These are phyloP conservation scores for Cephonodes hylas DNA, from an alignment of 2,888 invertebrate species.

Conservation along the genomic window DNA sequence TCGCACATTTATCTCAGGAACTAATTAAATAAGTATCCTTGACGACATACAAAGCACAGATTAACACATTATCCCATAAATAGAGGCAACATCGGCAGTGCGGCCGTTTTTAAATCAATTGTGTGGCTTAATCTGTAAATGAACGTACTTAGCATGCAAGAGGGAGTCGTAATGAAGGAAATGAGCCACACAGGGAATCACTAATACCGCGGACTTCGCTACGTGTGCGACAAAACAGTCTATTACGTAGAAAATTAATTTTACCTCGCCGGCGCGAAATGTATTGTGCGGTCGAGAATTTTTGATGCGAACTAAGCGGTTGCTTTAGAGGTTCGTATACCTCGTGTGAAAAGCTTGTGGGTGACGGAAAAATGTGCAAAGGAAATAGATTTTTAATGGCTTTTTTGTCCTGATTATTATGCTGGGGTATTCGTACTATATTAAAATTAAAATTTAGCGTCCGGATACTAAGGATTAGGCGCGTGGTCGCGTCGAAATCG, in stretches of 20 bases:
- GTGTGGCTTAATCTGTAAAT: not conserved
- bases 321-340: too few relatives aligned
- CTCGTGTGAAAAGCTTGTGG: too few relatives aligned
- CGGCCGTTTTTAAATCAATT: conserved; percentile 13
- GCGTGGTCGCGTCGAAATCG: too few relatives aligned
- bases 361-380: too few relatives aligned
- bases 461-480: too few relatives aligned
- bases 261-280: conserved; percentile 28
- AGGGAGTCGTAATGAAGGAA: conserved; percentile 12
- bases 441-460: too few relatives aligned
- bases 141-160: conserved; percentile 10
- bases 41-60: not conserved
- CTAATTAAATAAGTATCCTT: not conserved
- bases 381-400: too few relatives aligned
- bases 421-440: too few relatives aligned
- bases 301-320: not conserved
- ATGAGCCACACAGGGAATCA: not conserved
- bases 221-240: conserved; percentile 20
- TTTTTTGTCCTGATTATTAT: too few relatives aligned
- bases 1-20: too few relatives aligned
- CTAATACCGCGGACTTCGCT: not conserved
- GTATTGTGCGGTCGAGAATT: not conserved
- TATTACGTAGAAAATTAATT: conserved; percentile 47
- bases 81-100: not conserved
- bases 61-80: not conserved